These are phyloP conservation scores for Tipula helvola DNA, from an alignment of 2,888 invertebrate genomes.

Conservation along the genomic window DNA sequence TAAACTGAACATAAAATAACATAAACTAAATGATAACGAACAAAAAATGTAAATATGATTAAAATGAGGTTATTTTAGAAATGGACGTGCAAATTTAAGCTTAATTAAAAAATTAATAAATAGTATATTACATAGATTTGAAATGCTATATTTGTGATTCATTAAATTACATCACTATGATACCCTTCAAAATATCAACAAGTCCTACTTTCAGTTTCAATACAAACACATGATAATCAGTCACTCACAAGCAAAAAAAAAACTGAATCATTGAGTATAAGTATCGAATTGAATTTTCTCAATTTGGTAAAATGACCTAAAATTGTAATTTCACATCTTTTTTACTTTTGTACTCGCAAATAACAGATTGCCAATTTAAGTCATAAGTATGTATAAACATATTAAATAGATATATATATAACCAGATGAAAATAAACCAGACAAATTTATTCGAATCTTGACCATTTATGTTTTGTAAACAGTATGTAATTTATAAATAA, in stretches of 20 bases:
- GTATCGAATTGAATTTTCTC: neutral
- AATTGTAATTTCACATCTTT: neutral
- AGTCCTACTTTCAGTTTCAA: neutral
- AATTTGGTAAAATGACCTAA: neutral
- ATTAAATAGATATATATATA: neutral
- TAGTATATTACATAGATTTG: no score
- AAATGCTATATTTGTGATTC: no score
- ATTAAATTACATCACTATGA: neutral
- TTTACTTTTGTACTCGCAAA: neutral
- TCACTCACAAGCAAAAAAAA: neutral
- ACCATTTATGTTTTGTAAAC: neutral
- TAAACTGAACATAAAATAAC: no score
- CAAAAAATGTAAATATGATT: no score
- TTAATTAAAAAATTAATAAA: no score
- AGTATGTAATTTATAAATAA: neutral
- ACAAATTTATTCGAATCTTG: neutral
- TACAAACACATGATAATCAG: neutral
- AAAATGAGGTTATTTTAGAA: no score
- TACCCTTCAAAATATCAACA: neutral
- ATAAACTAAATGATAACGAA: no score
- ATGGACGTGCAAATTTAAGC: no score
- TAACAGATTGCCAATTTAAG: neutral
- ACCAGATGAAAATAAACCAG: neutral
- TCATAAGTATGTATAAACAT: neutral
- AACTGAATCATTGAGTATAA: neutral